Base-by-base conservation (phyloP, 2,888 invertebrate species). In the Tetranychus piercei region DNA sequence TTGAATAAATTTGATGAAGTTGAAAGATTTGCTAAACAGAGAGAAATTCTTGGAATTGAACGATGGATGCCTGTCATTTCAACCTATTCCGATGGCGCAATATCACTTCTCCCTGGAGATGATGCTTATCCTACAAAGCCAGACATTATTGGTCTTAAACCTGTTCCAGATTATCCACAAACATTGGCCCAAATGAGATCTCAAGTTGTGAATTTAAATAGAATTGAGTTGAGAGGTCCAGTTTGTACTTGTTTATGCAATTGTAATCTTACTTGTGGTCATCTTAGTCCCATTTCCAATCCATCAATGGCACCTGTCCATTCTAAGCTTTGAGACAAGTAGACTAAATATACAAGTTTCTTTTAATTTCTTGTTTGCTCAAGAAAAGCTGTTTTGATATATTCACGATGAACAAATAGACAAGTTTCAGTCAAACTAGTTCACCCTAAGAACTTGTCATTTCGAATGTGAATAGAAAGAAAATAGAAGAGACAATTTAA, bases 1-100 rank as follows among this genome's bases (percentile, higher is more conserved):
- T 85, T 88, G 78, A 79, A 81, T 8, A 84, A 86, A 71, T 81
- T 89, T 72, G 85, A 87, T 6, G 81, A 86, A 74, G 82, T 91
- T 34, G 80, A 85, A 9, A 79, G 84, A 70, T 88, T 88, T 82
- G 87, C 89, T 1, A 81, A 83, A 67, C 80, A 86, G n/a, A 85
- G 88, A 71, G 86, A 86, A 73, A 81, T 81, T 73, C 80, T 84
- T 72, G 88, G 88, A 70, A 83, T 84, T 77, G 85, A 86, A 55
- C 80, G 86, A 67, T 82, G 82, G 82, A 80, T 86, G 79, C 88
- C 90, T 74, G 83, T 88, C 1, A 78, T 80, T 71, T 81, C 86
- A 76, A 81, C 83, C 76, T 84, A 87, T 74, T 84, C 82, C 74
- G 87, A 90, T 84, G 89, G 89, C 43, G 71, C 79, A 15, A 79